Evolutionary conservation across 2,797 vertebrate species (phyloP), one percentile per base, ranked within the genome.

Genomic region (Chloroceryle amazona): DNA sequence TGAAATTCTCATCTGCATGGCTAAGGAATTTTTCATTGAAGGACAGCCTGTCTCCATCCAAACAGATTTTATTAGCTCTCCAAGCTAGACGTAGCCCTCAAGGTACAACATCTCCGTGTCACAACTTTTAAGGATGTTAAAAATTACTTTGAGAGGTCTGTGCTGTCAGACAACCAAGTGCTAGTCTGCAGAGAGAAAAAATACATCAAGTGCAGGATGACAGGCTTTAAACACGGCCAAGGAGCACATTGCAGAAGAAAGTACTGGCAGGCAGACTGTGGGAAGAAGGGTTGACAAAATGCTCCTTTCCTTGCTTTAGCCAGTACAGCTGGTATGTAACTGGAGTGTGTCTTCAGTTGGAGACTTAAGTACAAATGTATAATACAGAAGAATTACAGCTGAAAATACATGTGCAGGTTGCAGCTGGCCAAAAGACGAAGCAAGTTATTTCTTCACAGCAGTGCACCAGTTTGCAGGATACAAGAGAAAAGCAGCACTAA

Each of bases 1-100:
- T 46, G 16, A 35, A 91, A 88, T 81, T 67, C 37, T 29, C 58
- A 54, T 83, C 54, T 93, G 70, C 70, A 51, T 19, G 58, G 62
- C 76, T 81, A 73, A 75, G 37, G 86, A 51, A 42, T 44, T 54
- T 80, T 65, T 65, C 57, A 65, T 0, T 25, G 58, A 84, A 84
- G 62, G 58, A 35, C 70, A 92, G 60, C 35, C 66, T 66, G 84
- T 33, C 66, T 76, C 62, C 73, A 47, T 31, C 58, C 67, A 85
- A 72, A 58, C 8, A 70, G 58, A 66, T 86, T 81, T 78, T 25
- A 79, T 37, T 39, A n/a, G 62, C 13, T 91, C 54, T 66, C 51
- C 51, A 58, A 70, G 71, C 10, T 16, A 70, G 74, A 31, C 60
- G 55, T 5, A 82, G 60, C 71, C 87, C 81, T 75, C 26, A 65